Evolutionary conservation across 2,797 vertebrate genomes (phyloP).

Genomic region (Cephalopachus bancanus): DNA sequence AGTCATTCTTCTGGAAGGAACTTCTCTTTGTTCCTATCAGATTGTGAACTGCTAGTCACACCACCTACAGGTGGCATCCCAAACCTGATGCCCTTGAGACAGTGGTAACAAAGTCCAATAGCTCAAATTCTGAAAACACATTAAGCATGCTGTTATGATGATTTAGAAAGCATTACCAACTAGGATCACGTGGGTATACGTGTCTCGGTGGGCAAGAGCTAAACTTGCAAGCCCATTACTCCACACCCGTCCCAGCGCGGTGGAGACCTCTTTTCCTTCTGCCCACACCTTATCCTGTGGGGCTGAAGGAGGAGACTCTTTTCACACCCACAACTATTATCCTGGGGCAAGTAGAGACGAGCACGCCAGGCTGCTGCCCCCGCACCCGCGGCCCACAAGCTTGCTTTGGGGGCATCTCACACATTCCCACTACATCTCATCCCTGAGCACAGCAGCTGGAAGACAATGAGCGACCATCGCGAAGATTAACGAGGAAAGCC

Average conservation of each 20-base stretch:
- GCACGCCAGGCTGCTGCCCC: background rate
- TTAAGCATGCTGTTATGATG: background rate
- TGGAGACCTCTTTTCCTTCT: background rate
- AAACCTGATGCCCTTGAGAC: slow-evolving; percentile 48
- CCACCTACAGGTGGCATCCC: slow-evolving; percentile 78
- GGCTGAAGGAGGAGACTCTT: background rate
- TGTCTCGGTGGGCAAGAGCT: background rate
- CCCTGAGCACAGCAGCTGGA: background rate
- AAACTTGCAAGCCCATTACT: background rate
- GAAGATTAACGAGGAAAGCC: background rate
- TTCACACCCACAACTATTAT: background rate
- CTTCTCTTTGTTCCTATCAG: slow-evolving; percentile 56
- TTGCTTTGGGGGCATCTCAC: background rate
- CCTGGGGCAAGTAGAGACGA: background rate
- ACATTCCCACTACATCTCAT: background rate
- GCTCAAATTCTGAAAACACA: slow-evolving; percentile 17
- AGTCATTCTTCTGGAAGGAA: slow-evolving; percentile 82
- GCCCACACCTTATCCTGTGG: background rate
- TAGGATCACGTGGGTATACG: background rate
- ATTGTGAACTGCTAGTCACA: background rate
- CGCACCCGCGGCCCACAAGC: background rate
- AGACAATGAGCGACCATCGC: background rate
- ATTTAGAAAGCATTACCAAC: background rate
- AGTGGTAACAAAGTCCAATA: background rate
- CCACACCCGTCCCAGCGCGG: background rate